Evolutionary conservation across 2,797 vertebrate species (phyloP).

Genomic region (Halcyon badia): DNA sequence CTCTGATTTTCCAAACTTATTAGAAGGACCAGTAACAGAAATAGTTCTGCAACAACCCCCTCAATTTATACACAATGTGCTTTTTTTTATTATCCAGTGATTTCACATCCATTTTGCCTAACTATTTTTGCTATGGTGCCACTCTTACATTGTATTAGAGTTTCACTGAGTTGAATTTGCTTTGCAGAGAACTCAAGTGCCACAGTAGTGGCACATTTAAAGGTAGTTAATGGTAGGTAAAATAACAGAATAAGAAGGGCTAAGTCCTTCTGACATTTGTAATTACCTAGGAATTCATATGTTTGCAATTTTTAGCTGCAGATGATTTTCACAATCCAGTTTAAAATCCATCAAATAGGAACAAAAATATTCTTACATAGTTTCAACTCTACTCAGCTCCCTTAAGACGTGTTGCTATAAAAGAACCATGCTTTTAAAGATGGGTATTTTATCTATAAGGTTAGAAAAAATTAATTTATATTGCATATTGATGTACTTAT

Average conservation of each 20-base stretch:
- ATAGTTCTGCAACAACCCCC: not conserved
- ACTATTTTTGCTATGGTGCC: not conserved
- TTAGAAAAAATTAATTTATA: not conserved
- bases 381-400: not conserved
- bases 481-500: not conserved
- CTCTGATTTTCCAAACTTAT: not conserved
- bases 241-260: not conserved
- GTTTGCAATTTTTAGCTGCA: not conserved
- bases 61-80: not conserved
- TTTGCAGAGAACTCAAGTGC: not conserved
- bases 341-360: not conserved
- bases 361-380: not conserved
- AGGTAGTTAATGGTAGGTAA: not conserved
- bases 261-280: not conserved
- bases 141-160: not conserved
- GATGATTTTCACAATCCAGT: not conserved
- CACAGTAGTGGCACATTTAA: not conserved
- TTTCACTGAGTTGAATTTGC: not conserved
- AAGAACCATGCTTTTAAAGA: not conserved
- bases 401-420: not conserved
- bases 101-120: not conserved
- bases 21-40: not conserved
- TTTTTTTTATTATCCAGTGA: not conserved
- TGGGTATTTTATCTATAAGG: not conserved
- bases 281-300: not conserved